Evolutionary conservation across 2,888 invertebrate genomes (phyloP), one percentile per base, ranked within the genome.

Genomic region (Pelosia muscerda): DNA sequence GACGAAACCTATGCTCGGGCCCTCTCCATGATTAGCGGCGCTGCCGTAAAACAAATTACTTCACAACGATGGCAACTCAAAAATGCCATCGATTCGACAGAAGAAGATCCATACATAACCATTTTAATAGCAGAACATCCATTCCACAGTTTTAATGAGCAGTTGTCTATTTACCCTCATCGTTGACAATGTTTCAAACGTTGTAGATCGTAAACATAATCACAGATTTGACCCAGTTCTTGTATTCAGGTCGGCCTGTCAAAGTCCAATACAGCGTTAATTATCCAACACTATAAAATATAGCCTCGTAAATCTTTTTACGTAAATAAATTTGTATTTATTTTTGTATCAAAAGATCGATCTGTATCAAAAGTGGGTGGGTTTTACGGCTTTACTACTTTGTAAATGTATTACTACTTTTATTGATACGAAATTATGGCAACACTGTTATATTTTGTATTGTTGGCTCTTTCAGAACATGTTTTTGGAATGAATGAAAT

Each of bases 241-340:
- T 53, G 55, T 76, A 79, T 55, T 74, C 75, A 75, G 80, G 78
- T 81, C 84, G 78, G 66, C 72, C 81, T 85, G 86, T 84, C 86
- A 81, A 82, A 84, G 69, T 75, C 74, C 78, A 83, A 82, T 86
- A 83, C 78, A 82, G 74, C 78, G 74, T 79, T 86, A 83, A 87
- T 86, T 83, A 82, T 79, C 79, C 72, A 74, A 65, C 73, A 77
- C 84, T 77, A 81, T 85, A 85, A 82, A 85, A 81, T 79, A 79
- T 71, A 77, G 70, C 72, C 63, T 60, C 72, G 67, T 78, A 79
- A 81, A 84, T 82, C 76, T 66, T 66, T 65, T 71, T 75, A 71
- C 72, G 76, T 69, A 74, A 76, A 73, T 66, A 42, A 31, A 31
- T 58, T 53, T 67, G 59, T 61, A 68, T 68, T 71, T 70, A 69